Evolutionary conservation across 2,113 vertebrate species (phyloP).

Genomic region (Xiphophorus maculatus): DNA sequence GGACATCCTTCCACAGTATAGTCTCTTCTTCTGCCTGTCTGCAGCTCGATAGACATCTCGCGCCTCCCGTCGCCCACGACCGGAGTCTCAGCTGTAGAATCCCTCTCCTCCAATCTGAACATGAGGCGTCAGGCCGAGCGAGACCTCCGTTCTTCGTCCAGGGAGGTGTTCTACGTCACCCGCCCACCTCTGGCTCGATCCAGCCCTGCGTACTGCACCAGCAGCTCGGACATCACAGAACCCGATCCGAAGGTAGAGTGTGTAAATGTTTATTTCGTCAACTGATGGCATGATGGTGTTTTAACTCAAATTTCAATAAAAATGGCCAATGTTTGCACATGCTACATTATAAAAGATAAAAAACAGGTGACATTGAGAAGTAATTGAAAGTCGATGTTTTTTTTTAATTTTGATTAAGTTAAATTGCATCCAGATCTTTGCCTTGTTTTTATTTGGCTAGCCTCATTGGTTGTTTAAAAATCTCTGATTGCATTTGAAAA

Average conservation of each 20-base stretch:
- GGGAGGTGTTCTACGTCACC: slow-evolving; percentile 92
- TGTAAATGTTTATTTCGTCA: neutral
- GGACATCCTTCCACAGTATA: no score
- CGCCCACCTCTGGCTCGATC: slow-evolving; percentile 91
- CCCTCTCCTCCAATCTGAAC: slow-evolving; percentile 78
- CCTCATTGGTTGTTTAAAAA: no score
- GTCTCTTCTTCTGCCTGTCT: neutral
- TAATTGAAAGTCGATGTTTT: no score
- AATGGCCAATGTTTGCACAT: no score
- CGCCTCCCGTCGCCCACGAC: slow-evolving; percentile 92
- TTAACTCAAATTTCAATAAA: no score
- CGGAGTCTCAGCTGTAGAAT: slow-evolving; percentile 83
- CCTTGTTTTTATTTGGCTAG: no score
- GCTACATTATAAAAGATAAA: no score
- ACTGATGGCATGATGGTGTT: no score
- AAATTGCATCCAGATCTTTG: no score
- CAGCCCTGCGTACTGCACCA: slow-evolving; percentile 94
- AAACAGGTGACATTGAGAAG: no score
- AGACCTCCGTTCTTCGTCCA: slow-evolving; percentile 78
- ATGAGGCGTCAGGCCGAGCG: slow-evolving; percentile 79
- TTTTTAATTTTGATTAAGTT: no score
- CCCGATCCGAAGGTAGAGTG: slow-evolving; percentile 87
- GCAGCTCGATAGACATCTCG: slow-evolving; percentile 88
- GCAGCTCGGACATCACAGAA: slow-evolving; percentile 96
- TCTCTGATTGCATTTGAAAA: no score